Evolutionary conservation across 2,797 vertebrate species (phyloP), one percentile per base, ranked within the genome.

Genomic region (Rousettus madagascariensis): DNA sequence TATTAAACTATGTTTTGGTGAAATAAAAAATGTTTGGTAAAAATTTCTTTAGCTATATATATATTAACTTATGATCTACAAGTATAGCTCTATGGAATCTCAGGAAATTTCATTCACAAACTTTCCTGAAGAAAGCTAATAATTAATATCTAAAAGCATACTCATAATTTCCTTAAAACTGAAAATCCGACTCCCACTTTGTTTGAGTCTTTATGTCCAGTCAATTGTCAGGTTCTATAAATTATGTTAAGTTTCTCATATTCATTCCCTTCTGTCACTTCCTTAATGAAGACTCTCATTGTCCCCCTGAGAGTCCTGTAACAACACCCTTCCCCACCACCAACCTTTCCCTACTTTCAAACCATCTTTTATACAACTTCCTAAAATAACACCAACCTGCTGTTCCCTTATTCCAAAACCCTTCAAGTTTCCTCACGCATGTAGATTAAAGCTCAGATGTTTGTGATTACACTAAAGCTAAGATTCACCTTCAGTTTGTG

Each of bases 61-160:
- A 43, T 87, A 95, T 95, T 96, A 94, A 79, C 24, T 49, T 85
- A 78, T 59, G 53, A 79, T 49, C 38, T 92, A 69, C 80, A 90
- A 72, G 30, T 4, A 17, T 43, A 15, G 3, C 51, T 94, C 33
- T 90, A 77, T 24, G 53, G 17, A 55, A 46, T 82, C 90, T 93
- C 20, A 94, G 68, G 7, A 71, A 91, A 77, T 13, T 84, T 79
- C 51, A 49, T 53, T 94, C 49, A 86, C 49, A 6, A 83, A 93
- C 57, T 86, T 13, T 79, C 38, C 36, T 49, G 72, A 83, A 88
- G 10, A 2, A 53, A 75, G 6, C 10, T 84, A 89, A 91, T 65
- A 91, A 43, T 77, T 85, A 85, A 57, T 33, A 93, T 61, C 24
- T 79, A 89, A 91, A 91, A 82, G 33, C 33, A 79, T 95, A 89